Conservation (phyloP, 2,113 vertebrate species). For the Pluvialis apricaria region DNA sequence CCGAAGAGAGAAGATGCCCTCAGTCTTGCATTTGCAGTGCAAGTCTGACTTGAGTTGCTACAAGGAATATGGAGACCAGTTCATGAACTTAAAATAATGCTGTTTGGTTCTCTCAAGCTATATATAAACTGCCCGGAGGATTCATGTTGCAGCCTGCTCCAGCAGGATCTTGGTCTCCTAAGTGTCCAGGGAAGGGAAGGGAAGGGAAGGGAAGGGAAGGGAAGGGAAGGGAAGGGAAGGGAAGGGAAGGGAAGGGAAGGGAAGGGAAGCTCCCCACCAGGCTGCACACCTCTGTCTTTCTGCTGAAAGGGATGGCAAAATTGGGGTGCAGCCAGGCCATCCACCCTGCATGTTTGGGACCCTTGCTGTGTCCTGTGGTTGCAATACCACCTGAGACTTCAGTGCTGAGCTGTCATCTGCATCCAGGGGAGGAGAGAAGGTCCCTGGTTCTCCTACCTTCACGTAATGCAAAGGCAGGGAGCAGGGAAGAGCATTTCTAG, state of each 20-base stretch:
- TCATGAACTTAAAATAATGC: slow-evolving; percentile 6
- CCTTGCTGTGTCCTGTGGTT: neutral
- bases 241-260: neutral
- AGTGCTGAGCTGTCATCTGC: neutral
- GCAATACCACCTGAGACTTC: neutral
- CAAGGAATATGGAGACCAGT: neutral
- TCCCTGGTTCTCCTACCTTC: neutral
- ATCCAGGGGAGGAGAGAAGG: neutral
- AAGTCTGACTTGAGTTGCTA: neutral
- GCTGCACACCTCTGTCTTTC: neutral
- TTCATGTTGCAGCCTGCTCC: neutral
- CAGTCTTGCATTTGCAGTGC: neutral
- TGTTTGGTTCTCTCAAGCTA: neutral
- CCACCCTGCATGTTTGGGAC: neutral
- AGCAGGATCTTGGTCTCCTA: neutral
- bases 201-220: neutral
- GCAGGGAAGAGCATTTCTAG: neutral
- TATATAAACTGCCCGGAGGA: neutral
- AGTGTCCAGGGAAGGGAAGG: neutral
- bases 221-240: neutral
- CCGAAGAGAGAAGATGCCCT: neutral
- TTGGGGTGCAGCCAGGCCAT: neutral
- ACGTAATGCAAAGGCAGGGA: neutral
- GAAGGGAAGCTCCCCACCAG: neutral
- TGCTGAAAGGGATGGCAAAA: neutral